Evolutionary conservation across 2,113 vertebrate genomes (phyloP).

Genomic region (Neogobius melanostomus): DNA sequence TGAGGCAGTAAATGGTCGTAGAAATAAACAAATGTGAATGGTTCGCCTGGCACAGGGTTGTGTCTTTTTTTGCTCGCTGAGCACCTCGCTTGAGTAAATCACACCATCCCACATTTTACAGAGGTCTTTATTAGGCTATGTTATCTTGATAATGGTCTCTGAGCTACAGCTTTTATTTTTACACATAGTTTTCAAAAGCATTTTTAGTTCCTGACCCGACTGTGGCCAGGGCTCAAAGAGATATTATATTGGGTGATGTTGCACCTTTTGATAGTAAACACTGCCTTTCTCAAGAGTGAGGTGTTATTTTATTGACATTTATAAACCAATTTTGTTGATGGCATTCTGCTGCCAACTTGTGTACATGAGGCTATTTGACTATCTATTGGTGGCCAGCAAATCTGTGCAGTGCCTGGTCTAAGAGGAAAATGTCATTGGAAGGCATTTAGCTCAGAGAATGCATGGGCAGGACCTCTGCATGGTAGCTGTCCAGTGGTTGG

Average conservation of each 20-base stretch:
- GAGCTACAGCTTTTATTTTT: constrained; percentile 1
- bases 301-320: not conserved
- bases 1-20: not conserved
- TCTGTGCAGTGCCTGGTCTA: too few species aligned
- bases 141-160: constrained; percentile 3
- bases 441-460: not conserved
- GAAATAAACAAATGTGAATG: constrained; percentile 1
- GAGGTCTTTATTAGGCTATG: not conserved
- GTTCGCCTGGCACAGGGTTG: not conserved
- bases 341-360: not conserved
- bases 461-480: not conserved
- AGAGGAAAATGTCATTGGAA: not conserved
- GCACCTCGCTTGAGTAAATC: not conserved
- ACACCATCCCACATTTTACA: not conserved
- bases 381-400: not conserved
- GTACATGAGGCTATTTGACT: not conserved
- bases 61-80: not conserved
- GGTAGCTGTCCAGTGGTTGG: not conserved
- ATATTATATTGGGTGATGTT: not conserved
- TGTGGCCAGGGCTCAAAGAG: not conserved
- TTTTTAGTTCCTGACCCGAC: not conserved
- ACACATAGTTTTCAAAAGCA: not conserved
- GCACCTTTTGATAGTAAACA: not conserved
- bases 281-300: not conserved
- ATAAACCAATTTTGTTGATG: not conserved